Evolutionary conservation across 1,140 invertebrate species (phyloP).

Genomic region (Globodera ellingtonae): DNA sequence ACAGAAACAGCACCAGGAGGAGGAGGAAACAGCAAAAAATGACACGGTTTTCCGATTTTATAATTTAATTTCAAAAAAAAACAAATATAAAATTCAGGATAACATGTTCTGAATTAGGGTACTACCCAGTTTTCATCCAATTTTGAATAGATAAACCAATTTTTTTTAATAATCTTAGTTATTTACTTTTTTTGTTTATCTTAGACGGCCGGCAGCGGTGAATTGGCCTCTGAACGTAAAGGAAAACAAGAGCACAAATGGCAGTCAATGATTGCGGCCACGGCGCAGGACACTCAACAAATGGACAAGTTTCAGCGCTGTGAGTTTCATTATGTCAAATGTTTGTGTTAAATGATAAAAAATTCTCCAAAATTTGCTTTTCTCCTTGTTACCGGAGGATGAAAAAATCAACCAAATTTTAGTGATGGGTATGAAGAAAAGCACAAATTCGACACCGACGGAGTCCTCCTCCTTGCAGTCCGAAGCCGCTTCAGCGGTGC

Average conservation of each 20-base stretch:
- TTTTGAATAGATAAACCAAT: too few species aligned
- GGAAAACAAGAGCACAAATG: conserved; percentile 28
- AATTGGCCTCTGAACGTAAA: background rate
- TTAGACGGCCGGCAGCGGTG: background rate
- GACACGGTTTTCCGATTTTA: background rate
- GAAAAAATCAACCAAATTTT: background rate
- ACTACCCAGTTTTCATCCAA: background rate
- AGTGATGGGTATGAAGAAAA: conserved; percentile 13
- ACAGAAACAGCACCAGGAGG: background rate
- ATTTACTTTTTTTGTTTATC: background rate
- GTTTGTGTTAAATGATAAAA: background rate
- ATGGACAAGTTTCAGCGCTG: conserved; percentile 32
- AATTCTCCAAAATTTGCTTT: too few species aligned
- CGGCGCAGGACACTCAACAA: conserved; percentile 21
- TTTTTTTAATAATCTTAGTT: background rate
- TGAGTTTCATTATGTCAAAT: background rate
- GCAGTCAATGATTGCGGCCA: conserved; percentile 28
- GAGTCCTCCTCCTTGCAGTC: background rate
- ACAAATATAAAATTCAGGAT: too few species aligned
- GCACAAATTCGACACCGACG: background rate
- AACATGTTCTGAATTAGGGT: too few species aligned
- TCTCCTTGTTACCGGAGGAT: background rate
- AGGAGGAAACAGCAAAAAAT: background rate
- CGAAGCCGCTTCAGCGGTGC: too few species aligned
- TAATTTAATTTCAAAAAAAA: background rate